Percentiles rank a stretch among this genome's conserved stretches.
Evolutionary conservation across 2,888 invertebrate species (phyloP).

Genomic region (Tenthredo distinguenda): DNA sequence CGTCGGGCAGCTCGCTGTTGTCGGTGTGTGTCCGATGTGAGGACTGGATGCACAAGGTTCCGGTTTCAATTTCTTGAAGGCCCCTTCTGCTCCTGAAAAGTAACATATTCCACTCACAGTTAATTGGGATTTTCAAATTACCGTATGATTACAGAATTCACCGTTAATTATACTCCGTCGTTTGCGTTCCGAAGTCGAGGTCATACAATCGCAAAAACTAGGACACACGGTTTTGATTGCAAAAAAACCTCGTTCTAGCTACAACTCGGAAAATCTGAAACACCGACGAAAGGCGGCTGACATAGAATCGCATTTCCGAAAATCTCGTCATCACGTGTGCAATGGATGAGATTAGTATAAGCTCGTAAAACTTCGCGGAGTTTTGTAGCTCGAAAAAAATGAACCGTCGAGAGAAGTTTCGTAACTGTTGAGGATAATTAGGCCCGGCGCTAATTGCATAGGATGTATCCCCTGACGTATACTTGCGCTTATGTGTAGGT

Average conservation of each 20-base stretch:
- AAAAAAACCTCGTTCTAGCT: not conserved
- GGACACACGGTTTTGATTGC: not conserved
- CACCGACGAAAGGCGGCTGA: not conserved
- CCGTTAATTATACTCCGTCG: not conserved
- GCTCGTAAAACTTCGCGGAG: constrained; percentile 13
- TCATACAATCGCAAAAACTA: not conserved
- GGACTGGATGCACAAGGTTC: constrained; percentile 88
- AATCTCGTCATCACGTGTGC: constrained; percentile 5
- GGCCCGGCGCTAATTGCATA: not conserved
- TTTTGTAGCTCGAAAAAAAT: constrained; percentile 22
- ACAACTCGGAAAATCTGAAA: not conserved
- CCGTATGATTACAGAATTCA: not conserved
- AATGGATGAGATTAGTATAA: constrained; percentile 13
- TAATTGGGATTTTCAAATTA: not conserved
- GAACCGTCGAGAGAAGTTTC: not conserved
- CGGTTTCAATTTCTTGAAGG: constrained; percentile 98
- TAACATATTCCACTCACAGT: constrained; percentile 9
- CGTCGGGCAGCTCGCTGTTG: constrained; percentile 96
- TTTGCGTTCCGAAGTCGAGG: not conserved
- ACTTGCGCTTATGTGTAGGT: not conserved
- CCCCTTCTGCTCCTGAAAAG: constrained; percentile 89
- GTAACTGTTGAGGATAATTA: not conserved
- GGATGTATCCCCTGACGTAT: not conserved
- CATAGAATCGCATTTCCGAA: not conserved
- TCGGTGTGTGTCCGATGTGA: constrained; percentile 93